phyloP scores from a whole-genome alignment of 2,797 vertebrate species.

The Periparus ater region DNA sequence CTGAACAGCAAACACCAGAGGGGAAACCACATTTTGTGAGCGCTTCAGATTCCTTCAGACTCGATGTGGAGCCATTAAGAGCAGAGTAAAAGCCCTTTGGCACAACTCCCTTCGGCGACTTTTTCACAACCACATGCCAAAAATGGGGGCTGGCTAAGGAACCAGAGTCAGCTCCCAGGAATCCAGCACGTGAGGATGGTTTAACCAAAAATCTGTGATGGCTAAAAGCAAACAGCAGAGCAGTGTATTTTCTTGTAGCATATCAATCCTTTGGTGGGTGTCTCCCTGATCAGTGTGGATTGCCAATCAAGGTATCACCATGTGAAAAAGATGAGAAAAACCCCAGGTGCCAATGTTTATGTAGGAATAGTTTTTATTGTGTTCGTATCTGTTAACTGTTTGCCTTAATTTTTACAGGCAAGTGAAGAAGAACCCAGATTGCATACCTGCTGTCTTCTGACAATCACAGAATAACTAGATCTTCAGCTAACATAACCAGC shows the following conservation, averaged over 20 bases:
- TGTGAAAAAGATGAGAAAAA: background rate
- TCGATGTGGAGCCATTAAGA: background rate
- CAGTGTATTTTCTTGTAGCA: background rate
- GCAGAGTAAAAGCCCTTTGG: constrained; percentile 25
- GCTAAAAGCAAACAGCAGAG: background rate
- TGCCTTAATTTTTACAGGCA: background rate
- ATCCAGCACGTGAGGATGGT: background rate
- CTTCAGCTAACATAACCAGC: background rate
- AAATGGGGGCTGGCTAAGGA: background rate
- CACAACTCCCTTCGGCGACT: background rate
- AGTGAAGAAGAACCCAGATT: background rate
- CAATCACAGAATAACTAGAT: background rate
- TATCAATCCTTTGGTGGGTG: background rate
- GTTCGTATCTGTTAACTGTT: background rate
- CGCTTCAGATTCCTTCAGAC: constrained; percentile 35
- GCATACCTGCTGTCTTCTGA: background rate
- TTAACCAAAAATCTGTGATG: background rate
- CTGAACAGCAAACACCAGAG: constrained; percentile 52
- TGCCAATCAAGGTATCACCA: background rate
- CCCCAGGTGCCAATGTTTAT: fast-evolving
- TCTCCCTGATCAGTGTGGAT: background rate
- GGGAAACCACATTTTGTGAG: constrained; percentile 31
- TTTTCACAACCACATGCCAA: constrained; percentile 19
- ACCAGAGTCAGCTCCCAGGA: background rate
- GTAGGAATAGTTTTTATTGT: background rate